Percentiles rank a stretch among this genome's conserved stretches.
Evolutionary conservation across 2,888 invertebrate genomes (phyloP).

Genomic region (Dynastes hyllus): DNA sequence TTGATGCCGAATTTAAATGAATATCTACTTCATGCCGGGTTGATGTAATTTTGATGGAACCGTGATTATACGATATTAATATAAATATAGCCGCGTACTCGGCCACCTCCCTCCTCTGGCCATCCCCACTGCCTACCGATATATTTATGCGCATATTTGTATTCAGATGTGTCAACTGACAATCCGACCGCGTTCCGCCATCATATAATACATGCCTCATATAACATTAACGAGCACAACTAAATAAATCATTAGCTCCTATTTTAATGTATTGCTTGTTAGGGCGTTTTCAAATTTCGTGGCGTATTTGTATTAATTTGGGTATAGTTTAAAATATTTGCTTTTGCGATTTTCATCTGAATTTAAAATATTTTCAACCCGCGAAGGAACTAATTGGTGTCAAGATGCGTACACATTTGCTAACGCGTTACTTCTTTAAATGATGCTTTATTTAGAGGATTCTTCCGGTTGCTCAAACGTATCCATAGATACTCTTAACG

Average conservation of each 20-base stretch:
- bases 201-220: slow-evolving; percentile 44
- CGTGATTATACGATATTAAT: slow-evolving; percentile 43
- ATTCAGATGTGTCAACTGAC: slow-evolving; percentile 42
- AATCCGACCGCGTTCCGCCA: slow-evolving; percentile 3
- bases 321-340: too few species aligned
- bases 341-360: too few species aligned
- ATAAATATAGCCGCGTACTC: slow-evolving; percentile 28
- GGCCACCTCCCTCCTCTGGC: background rate
- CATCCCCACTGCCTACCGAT: background rate
- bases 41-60: slow-evolving; percentile 42
- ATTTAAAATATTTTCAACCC: too few species aligned
- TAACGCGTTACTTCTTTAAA: too few species aligned
- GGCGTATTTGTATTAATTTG: slow-evolving; percentile 6
- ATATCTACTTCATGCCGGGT: background rate
- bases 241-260: slow-evolving; percentile 60
- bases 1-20: slow-evolving; percentile 30
- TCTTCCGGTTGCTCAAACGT: too few species aligned
- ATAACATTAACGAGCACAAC: slow-evolving; percentile 44
- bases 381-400: too few species aligned
- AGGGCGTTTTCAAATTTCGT: slow-evolving; percentile 48
- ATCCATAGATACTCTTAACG: too few species aligned
- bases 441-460: too few species aligned
- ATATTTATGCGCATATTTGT: slow-evolving; percentile 57
- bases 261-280: slow-evolving; percentile 56
- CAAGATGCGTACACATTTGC: too few species aligned